phyloP scores from a whole-genome alignment of 2,113 vertebrate species.

The Myiozetetes cayanensis region DNA sequence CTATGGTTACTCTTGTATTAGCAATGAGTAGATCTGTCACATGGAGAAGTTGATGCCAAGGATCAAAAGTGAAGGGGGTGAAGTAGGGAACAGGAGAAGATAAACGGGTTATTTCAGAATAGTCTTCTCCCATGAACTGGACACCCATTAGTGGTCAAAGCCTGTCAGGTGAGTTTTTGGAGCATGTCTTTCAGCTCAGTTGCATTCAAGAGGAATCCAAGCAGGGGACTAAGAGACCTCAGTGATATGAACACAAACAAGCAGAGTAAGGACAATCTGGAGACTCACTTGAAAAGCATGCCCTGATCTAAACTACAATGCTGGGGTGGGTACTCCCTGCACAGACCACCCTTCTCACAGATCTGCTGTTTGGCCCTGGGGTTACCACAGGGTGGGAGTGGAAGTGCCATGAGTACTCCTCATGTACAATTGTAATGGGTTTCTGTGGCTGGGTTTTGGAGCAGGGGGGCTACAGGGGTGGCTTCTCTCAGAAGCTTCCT shows the following conservation, averaged over 20 bases:
- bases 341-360: rapidly evolving
- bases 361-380: rapidly evolving
- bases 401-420: neutral
- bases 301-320: neutral
- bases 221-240: neutral
- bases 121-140: neutral
- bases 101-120: neutral
- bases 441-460: too few species aligned
- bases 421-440: too few species aligned
- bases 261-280: rapidly evolving
- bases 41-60: neutral
- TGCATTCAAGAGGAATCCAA: neutral
- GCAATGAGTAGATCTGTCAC: neutral
- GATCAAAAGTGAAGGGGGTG: neutral
- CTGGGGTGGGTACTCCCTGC: too few species aligned
- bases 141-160: neutral
- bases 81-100: neutral
- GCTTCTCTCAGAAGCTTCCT: too few species aligned
- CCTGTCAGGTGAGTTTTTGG: neutral
- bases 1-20: neutral
- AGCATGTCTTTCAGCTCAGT: neutral
- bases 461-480: too few species aligned
- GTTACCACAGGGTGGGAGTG: neutral
- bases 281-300: neutral
- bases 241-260: neutral